These are phyloP conservation scores for Sarcophaga peregrina DNA, from an alignment of 1,140 invertebrate species.

Conservation along the genomic window DNA sequence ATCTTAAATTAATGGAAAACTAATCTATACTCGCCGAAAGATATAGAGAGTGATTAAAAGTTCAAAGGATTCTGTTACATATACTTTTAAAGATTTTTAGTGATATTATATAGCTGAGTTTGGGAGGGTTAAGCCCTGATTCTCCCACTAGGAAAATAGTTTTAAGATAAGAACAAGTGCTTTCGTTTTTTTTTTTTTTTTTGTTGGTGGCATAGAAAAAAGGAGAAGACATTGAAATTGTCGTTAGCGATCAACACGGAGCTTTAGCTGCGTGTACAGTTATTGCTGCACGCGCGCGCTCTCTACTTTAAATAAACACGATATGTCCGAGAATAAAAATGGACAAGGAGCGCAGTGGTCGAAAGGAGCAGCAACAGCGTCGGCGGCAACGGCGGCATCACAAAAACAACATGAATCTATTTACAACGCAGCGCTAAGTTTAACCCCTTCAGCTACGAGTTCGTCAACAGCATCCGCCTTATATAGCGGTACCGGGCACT, in stretches of 20 bases:
- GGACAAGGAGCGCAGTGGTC: constrained; percentile 61
- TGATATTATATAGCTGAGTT: constrained; percentile 14
- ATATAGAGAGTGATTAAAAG: constrained; percentile 8
- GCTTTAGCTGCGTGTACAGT: constrained; percentile 28
- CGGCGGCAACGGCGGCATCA: constrained; percentile 48
- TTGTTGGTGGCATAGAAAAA: background rate
- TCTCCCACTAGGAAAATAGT: background rate
- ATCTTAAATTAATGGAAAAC: constrained; percentile 35
- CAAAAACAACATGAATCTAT: constrained; percentile 50
- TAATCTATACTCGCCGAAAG: background rate
- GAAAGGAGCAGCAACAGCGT: constrained; percentile 54
- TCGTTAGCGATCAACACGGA: background rate
- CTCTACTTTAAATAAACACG: constrained; percentile 11
- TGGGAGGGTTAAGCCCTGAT: constrained; percentile 13
- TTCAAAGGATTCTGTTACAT: constrained; percentile 24
- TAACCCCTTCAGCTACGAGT: constrained; percentile 38
- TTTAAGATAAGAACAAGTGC: constrained; percentile 32
- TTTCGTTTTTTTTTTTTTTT: background rate
- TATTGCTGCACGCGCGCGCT: constrained; percentile 14
- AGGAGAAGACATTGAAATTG: background rate
- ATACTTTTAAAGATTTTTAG: background rate
- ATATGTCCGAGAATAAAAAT: constrained; percentile 65
- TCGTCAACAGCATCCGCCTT: constrained; percentile 47
- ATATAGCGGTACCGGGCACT: constrained; percentile 31
- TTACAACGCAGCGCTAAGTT: constrained; percentile 48